Percentiles rank a stretch among this genome's conserved stretches.
Evolutionary conservation across 2,888 invertebrate species (phyloP).

Genomic region (Hetaerina titia): DNA sequence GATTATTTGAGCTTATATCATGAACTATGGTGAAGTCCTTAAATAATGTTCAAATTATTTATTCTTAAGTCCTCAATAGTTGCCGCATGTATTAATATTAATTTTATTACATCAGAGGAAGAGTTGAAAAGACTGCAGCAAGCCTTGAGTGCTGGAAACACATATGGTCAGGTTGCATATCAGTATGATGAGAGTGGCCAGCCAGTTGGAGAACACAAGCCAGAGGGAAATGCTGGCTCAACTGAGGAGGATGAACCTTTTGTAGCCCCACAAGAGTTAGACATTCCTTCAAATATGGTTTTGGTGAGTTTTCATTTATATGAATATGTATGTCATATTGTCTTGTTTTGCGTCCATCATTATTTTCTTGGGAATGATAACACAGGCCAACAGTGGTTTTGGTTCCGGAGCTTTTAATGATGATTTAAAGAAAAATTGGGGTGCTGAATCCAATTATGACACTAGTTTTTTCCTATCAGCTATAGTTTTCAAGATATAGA

Average conservation of each 20-base stretch:
- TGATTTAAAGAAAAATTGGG: too few relatives aligned
- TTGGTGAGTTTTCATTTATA: slow-evolving; percentile 80
- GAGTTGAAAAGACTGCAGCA: slow-evolving; percentile 92
- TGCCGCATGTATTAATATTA: background rate
- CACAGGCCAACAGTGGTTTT: too few relatives aligned
- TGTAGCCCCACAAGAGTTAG: slow-evolving; percentile 84
- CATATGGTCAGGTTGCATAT: slow-evolving; percentile 87
- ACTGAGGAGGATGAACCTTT: slow-evolving; percentile 85
- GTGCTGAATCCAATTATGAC: too few relatives aligned
- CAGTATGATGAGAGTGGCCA: slow-evolving; percentile 83
- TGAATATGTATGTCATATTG: too few relatives aligned
- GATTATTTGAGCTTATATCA: too few relatives aligned
- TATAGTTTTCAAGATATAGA: too few relatives aligned
- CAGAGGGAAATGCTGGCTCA: slow-evolving; percentile 74
- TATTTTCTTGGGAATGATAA: too few relatives aligned
- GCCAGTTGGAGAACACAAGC: slow-evolving; percentile 74
- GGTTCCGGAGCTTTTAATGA: too few relatives aligned
- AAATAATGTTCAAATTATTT: background rate
- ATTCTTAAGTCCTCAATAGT: background rate
- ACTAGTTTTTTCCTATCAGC: too few relatives aligned
- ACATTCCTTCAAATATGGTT: slow-evolving; percentile 86
- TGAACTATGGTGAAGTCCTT: background rate
- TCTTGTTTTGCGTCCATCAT: too few relatives aligned
- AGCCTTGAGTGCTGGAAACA: slow-evolving; percentile 78
- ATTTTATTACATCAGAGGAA: slow-evolving; percentile 84